Evolutionary conservation across 2,113 vertebrate species (phyloP).

Genomic region (Erythrolamprus reginae): DNA sequence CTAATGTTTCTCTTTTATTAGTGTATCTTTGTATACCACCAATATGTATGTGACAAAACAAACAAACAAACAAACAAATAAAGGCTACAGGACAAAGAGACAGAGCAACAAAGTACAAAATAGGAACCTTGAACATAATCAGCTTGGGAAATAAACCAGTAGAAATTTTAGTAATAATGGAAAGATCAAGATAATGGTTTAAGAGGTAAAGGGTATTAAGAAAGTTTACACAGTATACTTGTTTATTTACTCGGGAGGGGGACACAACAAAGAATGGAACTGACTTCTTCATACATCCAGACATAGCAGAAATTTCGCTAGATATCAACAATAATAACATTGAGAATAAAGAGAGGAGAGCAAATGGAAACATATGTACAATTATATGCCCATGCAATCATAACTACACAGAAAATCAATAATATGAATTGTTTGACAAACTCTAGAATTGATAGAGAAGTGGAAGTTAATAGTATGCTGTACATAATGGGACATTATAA

Average conservation of each 20-base stretch:
- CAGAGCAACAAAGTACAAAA: not conserved
- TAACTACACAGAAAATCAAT: not conserved
- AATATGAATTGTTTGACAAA: not conserved
- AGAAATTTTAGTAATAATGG: not conserved
- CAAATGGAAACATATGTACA: not conserved
- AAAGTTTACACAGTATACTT: not conserved
- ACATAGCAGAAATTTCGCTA: not conserved
- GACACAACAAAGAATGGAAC: not conserved
- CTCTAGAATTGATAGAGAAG: not conserved
- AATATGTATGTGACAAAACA: too few species aligned
- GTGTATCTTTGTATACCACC: too few species aligned
- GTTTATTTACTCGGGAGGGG: not conserved
- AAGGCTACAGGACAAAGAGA: not conserved
- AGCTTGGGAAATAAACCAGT: not conserved
- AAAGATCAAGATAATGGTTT: not conserved
- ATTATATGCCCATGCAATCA: not conserved
- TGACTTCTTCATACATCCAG: not conserved
- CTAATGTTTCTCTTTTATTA: too few species aligned
- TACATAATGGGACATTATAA: not conserved
- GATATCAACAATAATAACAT: not conserved
- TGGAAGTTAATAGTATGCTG: too few species aligned
- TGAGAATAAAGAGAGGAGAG: not conserved
- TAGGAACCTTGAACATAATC: not conserved
- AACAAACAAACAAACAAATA: too few species aligned
- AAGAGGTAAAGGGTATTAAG: not conserved